Evolutionary conservation across 2,888 invertebrate species (phyloP), one percentile per base, ranked within the genome.

Genomic region (Apamea anceps): DNA sequence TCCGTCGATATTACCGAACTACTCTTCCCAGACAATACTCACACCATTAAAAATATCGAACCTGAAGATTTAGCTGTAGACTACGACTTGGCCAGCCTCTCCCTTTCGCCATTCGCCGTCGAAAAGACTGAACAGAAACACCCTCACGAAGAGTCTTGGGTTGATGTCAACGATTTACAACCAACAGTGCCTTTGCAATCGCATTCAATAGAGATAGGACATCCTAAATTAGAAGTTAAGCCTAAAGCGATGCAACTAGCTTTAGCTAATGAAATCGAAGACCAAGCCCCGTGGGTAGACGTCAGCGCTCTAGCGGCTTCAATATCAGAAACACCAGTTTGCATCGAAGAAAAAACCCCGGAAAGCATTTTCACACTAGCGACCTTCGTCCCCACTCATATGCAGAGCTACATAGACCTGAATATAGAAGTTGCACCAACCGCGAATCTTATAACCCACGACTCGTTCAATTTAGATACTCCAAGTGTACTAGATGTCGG

Each of bases 221-320:
- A 70, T 66, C 81, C 85, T 0, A 95, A 94, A 89, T 89, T 94
- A 66, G 95, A 95, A 89, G 89, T 95, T 2, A 95, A 94, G 90
- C 92, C 95, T 1, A 95, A 95, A 94, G 98, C 98, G 0, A 97
- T 98, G 88, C 98, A 98, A 90, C 94, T 98, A 88, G 98, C 98
- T 7, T 95, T 98, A 88, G 98, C 98, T 0, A 98, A 98, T 60
- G 98, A 98, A 91, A 97, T 98, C 85, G 98, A 98, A 93, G 96
- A 98, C 65, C 98, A 98, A 82, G 97, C 98, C 0, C 98, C 98
- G 0, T 98, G 98, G 98, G 97, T 98, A 3, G 98, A 98, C 91
- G 98, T 98, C 0, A 98, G 98, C 87, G 98, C 98, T 8, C 94
- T 98, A 77, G 97, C 98, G 1, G 97, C 98, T 0, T 97, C 97